phyloP scores from a whole-genome alignment of 64 coral and sea anemone genomes.

The Acropora yongei region DNA sequence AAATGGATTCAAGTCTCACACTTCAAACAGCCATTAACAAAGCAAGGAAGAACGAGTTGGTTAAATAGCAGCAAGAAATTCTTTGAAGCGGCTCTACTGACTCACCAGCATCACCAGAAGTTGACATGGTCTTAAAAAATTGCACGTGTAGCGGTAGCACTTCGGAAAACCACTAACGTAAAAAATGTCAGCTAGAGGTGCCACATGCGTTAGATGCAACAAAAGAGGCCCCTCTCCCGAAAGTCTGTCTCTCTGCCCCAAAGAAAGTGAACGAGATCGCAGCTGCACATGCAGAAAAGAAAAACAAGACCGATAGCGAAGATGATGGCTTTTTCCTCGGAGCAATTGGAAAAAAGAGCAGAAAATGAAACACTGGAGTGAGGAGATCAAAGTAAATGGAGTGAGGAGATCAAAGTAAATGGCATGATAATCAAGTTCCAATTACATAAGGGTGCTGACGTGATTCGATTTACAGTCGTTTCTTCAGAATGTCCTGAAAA shows the following conservation, averaged over 20 bases:
- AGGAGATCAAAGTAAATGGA: too few relatives aligned
- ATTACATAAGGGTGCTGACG: too few relatives aligned
- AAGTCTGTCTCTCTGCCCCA: too few relatives aligned
- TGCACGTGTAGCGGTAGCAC: too few relatives aligned
- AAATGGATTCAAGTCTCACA: constrained; percentile 20
- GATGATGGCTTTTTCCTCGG: neutral
- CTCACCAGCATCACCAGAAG: too few relatives aligned
- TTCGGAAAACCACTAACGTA: neutral
- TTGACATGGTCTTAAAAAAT: too few relatives aligned
- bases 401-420: neutral
- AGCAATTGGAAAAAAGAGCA: neutral
- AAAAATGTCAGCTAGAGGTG: too few relatives aligned
- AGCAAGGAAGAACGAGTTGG: constrained; percentile 42
- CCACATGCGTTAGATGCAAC: too few relatives aligned
- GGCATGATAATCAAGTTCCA: too few relatives aligned
- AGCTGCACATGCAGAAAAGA: neutral
- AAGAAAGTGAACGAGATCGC: too few relatives aligned
- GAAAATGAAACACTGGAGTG: neutral
- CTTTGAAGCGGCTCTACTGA: too few relatives aligned
- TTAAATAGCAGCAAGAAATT: neutral
- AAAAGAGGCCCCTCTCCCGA: too few relatives aligned
- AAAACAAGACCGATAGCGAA: neutral
- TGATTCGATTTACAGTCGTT: neutral
- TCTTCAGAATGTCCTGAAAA: neutral
- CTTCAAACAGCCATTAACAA: constrained; percentile 54